Percentiles rank a stretch among this genome's conserved stretches.
Evolutionary conservation across 2,888 invertebrate species (phyloP).

Genomic region (Mechanitis mazaeus): DNA sequence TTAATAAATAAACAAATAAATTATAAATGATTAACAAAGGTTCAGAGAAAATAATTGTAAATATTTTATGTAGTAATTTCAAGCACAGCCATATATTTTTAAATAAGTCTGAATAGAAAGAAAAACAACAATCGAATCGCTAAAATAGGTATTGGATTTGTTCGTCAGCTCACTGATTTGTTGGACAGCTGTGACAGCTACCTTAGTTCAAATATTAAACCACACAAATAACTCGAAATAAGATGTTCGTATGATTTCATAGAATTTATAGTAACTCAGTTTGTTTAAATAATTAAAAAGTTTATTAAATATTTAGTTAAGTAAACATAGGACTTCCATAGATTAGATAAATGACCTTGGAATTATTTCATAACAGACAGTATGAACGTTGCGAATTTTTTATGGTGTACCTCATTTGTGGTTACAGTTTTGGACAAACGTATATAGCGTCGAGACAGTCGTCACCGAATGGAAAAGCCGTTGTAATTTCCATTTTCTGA

Average conservation of each 20-base stretch:
- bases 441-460: slow-evolving; percentile 10
- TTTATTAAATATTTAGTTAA: no score
- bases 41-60: no score
- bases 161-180: slow-evolving; percentile 33
- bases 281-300: no score
- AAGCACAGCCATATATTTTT: not conserved
- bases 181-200: slow-evolving; percentile 35
- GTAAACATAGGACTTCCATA: not conserved
- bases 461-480: slow-evolving; percentile 32
- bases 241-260: no score
- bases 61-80: no score
- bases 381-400: not conserved
- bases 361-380: not conserved
- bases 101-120: not conserved
- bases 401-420: not conserved
- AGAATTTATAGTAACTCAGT: no score
- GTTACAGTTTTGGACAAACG: slow-evolving; percentile 25
- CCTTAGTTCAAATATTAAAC: slow-evolving; percentile 1
- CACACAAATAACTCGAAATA: not conserved
- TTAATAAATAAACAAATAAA: no score
- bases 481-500: slow-evolving; percentile 52
- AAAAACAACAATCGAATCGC: slow-evolving; percentile 1
- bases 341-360: not conserved
- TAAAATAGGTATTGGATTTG: slow-evolving; percentile 3
- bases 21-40: no score